phyloP scores from a whole-genome alignment of 2,797 vertebrate genomes.

The Mus minutoides region DNA sequence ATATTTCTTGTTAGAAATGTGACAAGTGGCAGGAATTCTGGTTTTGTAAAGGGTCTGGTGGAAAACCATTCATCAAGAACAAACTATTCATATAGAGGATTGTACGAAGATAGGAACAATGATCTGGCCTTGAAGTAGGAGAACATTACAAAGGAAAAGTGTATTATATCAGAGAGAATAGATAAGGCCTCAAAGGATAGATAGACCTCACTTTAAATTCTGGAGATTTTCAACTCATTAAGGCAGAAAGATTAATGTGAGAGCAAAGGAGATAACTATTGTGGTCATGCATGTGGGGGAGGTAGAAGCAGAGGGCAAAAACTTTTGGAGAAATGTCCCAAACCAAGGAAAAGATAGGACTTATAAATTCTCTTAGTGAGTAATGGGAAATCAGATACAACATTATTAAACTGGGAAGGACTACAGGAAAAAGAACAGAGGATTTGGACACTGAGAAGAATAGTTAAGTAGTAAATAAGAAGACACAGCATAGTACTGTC shows the following conservation, averaged over 20 bases:
- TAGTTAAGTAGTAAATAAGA: neutral
- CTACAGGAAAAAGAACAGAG: neutral
- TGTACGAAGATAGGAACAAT: neutral
- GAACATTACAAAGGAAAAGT: neutral
- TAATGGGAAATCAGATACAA: neutral
- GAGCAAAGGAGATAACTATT: too few relatives aligned
- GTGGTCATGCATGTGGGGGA: neutral
- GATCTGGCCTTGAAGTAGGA: neutral
- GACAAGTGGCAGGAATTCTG: too few relatives aligned
- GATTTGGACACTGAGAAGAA: neutral
- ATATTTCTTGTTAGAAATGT: neutral
- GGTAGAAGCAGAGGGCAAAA: too few relatives aligned
- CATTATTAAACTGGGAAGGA: neutral
- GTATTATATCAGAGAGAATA: neutral
- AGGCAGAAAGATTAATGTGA: neutral
- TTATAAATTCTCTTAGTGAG: too few relatives aligned
- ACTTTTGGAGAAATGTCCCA: neutral
- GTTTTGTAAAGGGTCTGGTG: neutral
- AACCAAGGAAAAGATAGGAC: too few relatives aligned
- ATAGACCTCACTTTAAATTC: neutral
- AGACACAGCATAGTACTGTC: neutral
- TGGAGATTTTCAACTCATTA: neutral
- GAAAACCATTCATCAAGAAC: neutral
- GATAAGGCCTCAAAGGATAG: neutral
- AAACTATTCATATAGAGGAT: neutral